phyloP scores from a whole-genome alignment of 2,113 vertebrate genomes.

The Bucco capensis region DNA sequence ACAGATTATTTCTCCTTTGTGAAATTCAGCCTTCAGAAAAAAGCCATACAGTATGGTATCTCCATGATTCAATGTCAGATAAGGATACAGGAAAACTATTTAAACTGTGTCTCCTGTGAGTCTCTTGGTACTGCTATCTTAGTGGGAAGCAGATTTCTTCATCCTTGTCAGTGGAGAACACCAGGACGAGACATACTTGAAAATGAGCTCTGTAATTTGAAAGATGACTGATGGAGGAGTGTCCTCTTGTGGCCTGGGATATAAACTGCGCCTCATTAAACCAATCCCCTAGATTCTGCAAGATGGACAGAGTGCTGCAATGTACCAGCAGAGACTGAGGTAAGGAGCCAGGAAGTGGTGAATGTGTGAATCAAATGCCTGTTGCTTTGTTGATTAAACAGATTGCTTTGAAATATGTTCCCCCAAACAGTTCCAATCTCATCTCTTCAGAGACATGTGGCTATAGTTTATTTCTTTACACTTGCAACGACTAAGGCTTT shows the following conservation, averaged over 20 bases:
- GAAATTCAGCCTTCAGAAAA: background rate
- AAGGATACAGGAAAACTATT: background rate
- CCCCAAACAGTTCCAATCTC: slow-evolving; percentile 62
- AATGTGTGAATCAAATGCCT: slow-evolving; percentile 69
- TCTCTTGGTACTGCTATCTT: background rate
- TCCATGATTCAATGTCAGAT: background rate
- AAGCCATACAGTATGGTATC: background rate
- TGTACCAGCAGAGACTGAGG: slow-evolving; percentile 59
- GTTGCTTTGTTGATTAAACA: slow-evolving; percentile 73
- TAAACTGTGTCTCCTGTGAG: background rate
- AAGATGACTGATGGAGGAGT: background rate
- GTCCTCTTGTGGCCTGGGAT: slow-evolving; percentile 47
- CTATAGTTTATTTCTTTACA: slow-evolving; percentile 52
- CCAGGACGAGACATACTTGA: background rate
- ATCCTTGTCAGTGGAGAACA: background rate
- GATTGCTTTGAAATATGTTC: slow-evolving; percentile 70
- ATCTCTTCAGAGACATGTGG: slow-evolving; percentile 50
- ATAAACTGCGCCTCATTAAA: slow-evolving; percentile 51
- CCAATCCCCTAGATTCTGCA: slow-evolving; percentile 53
- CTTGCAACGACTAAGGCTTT: slow-evolving; percentile 24
- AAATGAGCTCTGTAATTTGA: background rate
- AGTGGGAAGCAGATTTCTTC: background rate
- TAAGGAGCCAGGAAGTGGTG: slow-evolving; percentile 64
- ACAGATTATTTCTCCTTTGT: background rate
- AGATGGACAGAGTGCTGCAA: slow-evolving; percentile 59